phyloP scores from a whole-genome alignment of 2,888 invertebrate species.

The Drosophila emarginata region DNA sequence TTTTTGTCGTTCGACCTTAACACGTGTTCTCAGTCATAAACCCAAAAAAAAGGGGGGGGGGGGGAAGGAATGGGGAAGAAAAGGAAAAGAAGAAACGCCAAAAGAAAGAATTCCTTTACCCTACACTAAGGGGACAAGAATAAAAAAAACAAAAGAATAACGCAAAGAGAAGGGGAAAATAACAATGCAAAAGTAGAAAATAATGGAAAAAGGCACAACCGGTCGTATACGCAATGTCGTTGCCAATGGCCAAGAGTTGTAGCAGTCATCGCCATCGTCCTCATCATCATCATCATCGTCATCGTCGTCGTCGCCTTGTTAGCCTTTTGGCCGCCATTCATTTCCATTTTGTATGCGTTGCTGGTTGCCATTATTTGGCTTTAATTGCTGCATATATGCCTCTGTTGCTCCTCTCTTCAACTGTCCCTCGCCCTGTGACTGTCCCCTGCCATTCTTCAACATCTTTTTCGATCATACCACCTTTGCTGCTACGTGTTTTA shows the following conservation, averaged over 20 bases:
- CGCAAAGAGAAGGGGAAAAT: slow-evolving; percentile 20
- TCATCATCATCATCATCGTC: slow-evolving; percentile 57
- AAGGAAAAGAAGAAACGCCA: neutral
- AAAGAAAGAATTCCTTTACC: neutral
- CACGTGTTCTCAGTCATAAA: slow-evolving; percentile 40
- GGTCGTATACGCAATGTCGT: slow-evolving; percentile 69
- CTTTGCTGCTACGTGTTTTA: slow-evolving; percentile 64
- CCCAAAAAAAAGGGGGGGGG: neutral
- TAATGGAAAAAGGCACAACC: slow-evolving; percentile 43
- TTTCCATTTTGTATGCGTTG: slow-evolving; percentile 75
- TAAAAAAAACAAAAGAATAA: slow-evolving; percentile 18
- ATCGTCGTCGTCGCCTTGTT: slow-evolving; percentile 66
- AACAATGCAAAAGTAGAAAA: slow-evolving; percentile 64
- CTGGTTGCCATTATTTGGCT: slow-evolving; percentile 74
- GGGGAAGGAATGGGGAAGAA: too few species aligned
- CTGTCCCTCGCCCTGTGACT: neutral
- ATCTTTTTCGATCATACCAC: slow-evolving; percentile 3
- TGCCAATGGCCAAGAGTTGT: slow-evolving; percentile 28
- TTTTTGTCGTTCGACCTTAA: slow-evolving; percentile 40
- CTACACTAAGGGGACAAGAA: neutral
- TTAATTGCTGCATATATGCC: slow-evolving; percentile 72
- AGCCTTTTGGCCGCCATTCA: slow-evolving; percentile 65
- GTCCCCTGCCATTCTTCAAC: neutral
- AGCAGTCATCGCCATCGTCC: slow-evolving; percentile 57
- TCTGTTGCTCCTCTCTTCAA: slow-evolving; percentile 16